phyloP scores from a whole-genome alignment of 2,113 vertebrate genomes.

The Phodopus roborovskii region DNA sequence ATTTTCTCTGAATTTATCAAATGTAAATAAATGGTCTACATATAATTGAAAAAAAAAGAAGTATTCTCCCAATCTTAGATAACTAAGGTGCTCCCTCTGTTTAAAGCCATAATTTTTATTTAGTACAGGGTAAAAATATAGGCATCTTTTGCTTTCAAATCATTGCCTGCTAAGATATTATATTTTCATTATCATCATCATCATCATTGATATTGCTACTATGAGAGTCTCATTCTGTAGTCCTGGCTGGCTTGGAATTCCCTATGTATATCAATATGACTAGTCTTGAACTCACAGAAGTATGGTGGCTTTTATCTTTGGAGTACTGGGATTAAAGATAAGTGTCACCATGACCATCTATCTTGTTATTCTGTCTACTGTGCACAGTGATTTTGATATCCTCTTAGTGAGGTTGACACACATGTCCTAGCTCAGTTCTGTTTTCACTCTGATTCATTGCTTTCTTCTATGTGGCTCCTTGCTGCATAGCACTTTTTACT shows the following conservation, averaged over 20 bases:
- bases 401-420: neutral
- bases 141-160: neutral
- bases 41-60: too few species aligned
- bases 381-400: neutral
- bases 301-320: neutral
- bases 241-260: neutral
- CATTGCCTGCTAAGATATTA: neutral
- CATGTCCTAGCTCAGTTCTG: neutral
- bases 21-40: too few species aligned
- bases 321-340: neutral
- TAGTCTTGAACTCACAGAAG: neutral
- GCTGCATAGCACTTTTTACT: neutral
- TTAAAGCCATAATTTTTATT: neutral
- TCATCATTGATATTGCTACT: neutral
- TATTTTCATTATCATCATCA: neutral
- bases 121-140: neutral
- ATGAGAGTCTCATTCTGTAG: neutral
- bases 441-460: neutral
- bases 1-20: too few species aligned
- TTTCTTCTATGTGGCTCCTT: neutral
- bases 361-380: neutral
- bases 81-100: neutral
- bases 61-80: neutral
- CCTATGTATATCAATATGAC: neutral
- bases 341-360: neutral